Conservation (phyloP, 2,888 invertebrate species). For the Agriopis marginaria region DNA sequence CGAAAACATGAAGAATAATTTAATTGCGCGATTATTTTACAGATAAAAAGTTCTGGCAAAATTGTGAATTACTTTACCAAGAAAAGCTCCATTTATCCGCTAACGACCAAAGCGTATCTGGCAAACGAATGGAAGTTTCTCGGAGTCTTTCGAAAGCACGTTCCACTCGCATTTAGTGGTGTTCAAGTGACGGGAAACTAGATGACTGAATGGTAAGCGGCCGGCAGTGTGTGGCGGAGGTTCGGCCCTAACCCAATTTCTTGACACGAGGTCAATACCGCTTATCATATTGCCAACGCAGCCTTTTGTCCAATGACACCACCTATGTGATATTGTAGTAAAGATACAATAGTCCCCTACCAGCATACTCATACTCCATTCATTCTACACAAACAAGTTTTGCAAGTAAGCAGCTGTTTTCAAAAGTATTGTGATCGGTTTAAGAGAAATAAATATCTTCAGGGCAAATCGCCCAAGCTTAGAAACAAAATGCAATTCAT, state of each 20-base stretch:
- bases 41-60: neutral
- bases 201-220: slow-evolving; percentile 34
- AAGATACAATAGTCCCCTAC: too few species aligned
- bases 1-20: slow-evolving; percentile 3
- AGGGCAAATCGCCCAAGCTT: slow-evolving; percentile 1
- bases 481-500: slow-evolving; percentile 19
- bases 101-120: slow-evolving; percentile 42
- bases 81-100: slow-evolving; percentile 19
- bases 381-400: neutral
- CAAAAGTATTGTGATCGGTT: neutral
- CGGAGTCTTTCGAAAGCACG: slow-evolving; percentile 40
- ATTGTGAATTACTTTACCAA: neutral
- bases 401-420: neutral
- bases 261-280: slow-evolving; percentile 31
- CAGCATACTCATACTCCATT: neutral
- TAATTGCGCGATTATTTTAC: neutral
- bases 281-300: slow-evolving; percentile 28
- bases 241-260: slow-evolving; percentile 37
- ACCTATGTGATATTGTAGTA: neutral
- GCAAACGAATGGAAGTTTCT: slow-evolving; percentile 39
- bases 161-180: slow-evolving; percentile 34
- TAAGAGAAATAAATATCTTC: neutral
- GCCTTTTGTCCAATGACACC: slow-evolving; percentile 31
- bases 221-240: slow-evolving; percentile 15
- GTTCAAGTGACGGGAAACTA: slow-evolving; percentile 41